Percentiles rank a stretch among this genome's conserved stretches.
These are phyloP conservation scores for Epinotia demarniana DNA, from an alignment of 2,888 invertebrate species.

Conservation along the genomic window DNA sequence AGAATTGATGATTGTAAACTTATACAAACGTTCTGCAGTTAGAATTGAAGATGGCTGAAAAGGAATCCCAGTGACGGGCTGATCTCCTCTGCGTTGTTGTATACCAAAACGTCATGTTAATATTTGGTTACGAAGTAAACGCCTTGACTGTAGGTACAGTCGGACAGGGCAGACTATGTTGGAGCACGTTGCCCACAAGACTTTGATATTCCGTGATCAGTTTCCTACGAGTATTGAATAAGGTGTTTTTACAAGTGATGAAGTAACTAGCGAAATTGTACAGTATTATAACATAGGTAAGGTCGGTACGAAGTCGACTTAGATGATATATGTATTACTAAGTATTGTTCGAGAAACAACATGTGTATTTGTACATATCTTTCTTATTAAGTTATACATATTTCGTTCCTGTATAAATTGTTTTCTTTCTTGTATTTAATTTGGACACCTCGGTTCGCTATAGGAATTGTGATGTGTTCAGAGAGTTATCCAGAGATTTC, in stretches of 20 bases:
- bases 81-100: conserved; percentile 14
- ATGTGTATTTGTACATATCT: conserved; percentile 83
- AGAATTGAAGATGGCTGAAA: conserved; percentile 70
- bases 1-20: conserved; percentile 79
- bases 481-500: conserved; percentile 65
- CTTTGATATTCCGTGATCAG: conserved; percentile 75
- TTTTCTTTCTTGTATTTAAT: conserved; percentile 60
- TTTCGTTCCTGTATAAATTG: conserved; percentile 82
- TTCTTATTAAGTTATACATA: conserved; percentile 69
- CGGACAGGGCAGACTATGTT: not conserved
- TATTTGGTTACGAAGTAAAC: conserved; percentile 19
- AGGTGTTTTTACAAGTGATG: conserved; percentile 74
- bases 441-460: conserved; percentile 63
- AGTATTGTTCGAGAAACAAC: conserved; percentile 74
- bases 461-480: conserved; percentile 83
- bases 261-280: conserved; percentile 83
- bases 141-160: not conserved
- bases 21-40: conserved; percentile 60
- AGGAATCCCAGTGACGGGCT: conserved; percentile 60
- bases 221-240: conserved; percentile 77
- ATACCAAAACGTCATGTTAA: conserved; percentile 18
- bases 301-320: conserved; percentile 73
- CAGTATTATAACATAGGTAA: conserved; percentile 82
- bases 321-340: conserved; percentile 69
- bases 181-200: conserved; percentile 60